A percentile compares a stretch with the other conserved stretches of the same genome.
Conservation (phyloP, 2,113 vertebrate genomes). For the Phainopepla nitens region DNA sequence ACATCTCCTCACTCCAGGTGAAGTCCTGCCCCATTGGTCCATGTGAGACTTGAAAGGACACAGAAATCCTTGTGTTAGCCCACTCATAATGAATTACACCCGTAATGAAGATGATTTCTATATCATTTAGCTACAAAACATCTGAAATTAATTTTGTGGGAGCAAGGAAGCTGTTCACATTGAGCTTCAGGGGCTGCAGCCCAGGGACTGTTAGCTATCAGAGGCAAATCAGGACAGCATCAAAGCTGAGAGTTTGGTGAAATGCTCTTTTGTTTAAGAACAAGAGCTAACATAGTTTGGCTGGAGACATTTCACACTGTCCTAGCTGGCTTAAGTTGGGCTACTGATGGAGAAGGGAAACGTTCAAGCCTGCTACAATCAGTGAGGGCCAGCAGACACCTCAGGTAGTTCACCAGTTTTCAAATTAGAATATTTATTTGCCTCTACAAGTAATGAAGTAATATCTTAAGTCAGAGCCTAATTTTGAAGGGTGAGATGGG, state of each 20-base stretch:
- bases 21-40: neutral
- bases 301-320: neutral
- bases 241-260: neutral
- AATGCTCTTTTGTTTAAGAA: neutral
- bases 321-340: neutral
- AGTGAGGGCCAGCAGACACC: accelerated
- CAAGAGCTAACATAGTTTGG: neutral
- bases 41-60: neutral
- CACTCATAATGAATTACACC: neutral
- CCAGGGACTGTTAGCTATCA: neutral
- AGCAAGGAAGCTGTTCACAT: neutral
- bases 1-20: neutral
- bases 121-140: neutral
- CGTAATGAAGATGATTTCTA: neutral
- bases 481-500: neutral
- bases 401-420: neutral
- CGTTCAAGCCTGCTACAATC: neutral
- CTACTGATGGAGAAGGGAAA: neutral
- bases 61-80: neutral
- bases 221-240: neutral
- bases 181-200: neutral
- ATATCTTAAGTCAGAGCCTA: neutral
- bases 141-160: neutral
- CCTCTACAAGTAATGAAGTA: neutral
- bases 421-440: neutral